Evolutionary conservation across 2,797 vertebrate species (phyloP), one percentile per base, ranked within the genome.

Genomic region (Pipistrellus pipistrellus): DNA sequence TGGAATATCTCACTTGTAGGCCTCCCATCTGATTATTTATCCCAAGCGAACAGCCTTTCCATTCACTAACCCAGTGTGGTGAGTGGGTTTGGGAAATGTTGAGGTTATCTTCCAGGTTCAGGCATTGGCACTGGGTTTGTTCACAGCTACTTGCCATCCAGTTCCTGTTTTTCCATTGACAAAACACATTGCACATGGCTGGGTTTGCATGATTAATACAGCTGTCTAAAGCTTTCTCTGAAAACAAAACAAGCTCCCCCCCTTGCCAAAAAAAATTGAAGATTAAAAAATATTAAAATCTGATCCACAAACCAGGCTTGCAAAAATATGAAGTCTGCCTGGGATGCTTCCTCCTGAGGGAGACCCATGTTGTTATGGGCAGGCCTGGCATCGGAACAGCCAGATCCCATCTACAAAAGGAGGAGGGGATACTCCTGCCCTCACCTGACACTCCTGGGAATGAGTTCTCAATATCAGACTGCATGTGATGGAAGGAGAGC

Each of bases 101-200:
- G 91, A 97, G 96, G 98, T 98, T 98, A 98, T 98, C 98, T 98
- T 96, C 97, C 83, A 88, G 3, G 96, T 97, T 97, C 98, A 98
- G 98, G 97, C 97, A 46, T 90, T 32, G 96, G 96, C 93, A 30
- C 96, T 35, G 46, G 96, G 97, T 96, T 95, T 1, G 72, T 93
- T 96, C 77, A 96, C 92, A 97, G 97, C 96, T 84, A 2, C 97
- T 96, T 98, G 97, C 97, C 97, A 97, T 97, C 97, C 97, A 95
- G 89, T 97, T 96, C 96, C 97, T 98, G 98, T 96, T 98, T 96
- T 97, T 97, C 97, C 96, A 97, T 97, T 98, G 98, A 98, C 98
- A 98, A 98, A 98, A 98, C 96, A 93, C 97, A 98, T 97, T 98
- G 97, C 97, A 98, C 98, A 98, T 98, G 98, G 97, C 97, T 98